phyloP scores from a whole-genome alignment of 2,113 vertebrate species.

The Anoura caudifer region DNA sequence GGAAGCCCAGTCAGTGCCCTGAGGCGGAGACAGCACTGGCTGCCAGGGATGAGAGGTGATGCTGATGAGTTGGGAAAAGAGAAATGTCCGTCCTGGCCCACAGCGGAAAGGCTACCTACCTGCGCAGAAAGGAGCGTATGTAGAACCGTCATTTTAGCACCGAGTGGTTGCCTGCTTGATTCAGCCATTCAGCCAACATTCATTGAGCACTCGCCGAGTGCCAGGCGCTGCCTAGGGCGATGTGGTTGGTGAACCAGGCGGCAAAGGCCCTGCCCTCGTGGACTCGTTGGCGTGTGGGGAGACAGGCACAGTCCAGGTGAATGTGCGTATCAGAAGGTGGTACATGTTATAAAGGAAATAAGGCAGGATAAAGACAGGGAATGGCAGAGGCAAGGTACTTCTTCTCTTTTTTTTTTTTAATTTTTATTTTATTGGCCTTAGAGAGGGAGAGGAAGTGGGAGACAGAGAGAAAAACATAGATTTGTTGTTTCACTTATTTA shows the following conservation, averaged over 20 bases:
- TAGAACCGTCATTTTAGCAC: background rate
- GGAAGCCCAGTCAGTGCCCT: background rate
- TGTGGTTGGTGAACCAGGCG: background rate
- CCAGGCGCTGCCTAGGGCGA: background rate
- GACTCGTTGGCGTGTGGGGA: background rate
- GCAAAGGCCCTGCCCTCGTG: background rate
- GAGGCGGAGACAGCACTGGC: background rate
- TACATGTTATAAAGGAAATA: background rate
- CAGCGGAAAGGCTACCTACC: background rate
- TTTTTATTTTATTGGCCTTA: too few species aligned
- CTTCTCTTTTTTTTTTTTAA: too few species aligned
- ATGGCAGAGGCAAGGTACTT: background rate
- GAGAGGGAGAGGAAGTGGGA: too few species aligned
- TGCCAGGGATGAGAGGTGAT: fast-evolving
- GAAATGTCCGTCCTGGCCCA: background rate
- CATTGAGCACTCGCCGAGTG: background rate
- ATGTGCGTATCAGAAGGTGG: fast-evolving
- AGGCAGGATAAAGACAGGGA: background rate
- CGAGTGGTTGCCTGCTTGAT: background rate
- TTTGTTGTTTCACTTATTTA: too few species aligned
- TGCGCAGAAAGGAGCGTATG: background rate
- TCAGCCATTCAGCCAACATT: background rate
- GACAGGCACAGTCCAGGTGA: background rate
- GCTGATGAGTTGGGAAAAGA: fast-evolving
- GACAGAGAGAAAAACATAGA: too few species aligned